phyloP scores from a whole-genome alignment of 2,888 invertebrate genomes.

The Heteromyza rotundicornis region DNA sequence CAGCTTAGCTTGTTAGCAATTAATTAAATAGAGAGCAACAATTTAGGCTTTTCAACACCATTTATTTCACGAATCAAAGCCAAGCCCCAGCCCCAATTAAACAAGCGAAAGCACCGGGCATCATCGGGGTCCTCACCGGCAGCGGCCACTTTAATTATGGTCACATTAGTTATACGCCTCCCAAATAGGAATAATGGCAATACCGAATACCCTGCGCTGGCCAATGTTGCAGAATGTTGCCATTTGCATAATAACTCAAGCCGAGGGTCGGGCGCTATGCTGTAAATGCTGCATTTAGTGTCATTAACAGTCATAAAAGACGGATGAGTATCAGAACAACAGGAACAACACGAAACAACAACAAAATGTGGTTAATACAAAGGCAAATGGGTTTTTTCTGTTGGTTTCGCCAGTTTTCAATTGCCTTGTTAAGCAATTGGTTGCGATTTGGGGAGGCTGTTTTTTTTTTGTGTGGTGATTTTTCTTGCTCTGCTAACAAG shows the following conservation, averaged over 20 bases:
- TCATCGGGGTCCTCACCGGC: neutral
- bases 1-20: slow-evolving; percentile 48
- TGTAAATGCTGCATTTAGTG: slow-evolving; percentile 31
- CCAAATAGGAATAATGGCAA: neutral
- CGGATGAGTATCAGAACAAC: slow-evolving; percentile 17
- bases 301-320: slow-evolving; percentile 31
- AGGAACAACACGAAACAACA: no score
- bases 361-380: no score
- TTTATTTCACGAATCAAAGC: slow-evolving; percentile 6
- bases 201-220: no score
- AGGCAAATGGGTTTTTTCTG: neutral
- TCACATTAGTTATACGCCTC: slow-evolving; percentile 11
- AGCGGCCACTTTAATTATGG: slow-evolving; percentile 14
- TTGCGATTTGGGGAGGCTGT: slow-evolving; percentile 17
- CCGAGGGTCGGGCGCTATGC: slow-evolving; percentile 21
- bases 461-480: slow-evolving; percentile 16
- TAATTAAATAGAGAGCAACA: slow-evolving; percentile 45
- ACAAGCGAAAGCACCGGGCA: no score
- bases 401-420: neutral
- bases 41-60: slow-evolving; percentile 10
- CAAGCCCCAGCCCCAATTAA: neutral
- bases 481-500: neutral
- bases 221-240: no score
- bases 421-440: neutral
- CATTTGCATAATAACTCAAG: slow-evolving; percentile 14